Conservation (phyloP, 2,888 invertebrate genomes). For the Myopa tessellatipennis region DNA sequence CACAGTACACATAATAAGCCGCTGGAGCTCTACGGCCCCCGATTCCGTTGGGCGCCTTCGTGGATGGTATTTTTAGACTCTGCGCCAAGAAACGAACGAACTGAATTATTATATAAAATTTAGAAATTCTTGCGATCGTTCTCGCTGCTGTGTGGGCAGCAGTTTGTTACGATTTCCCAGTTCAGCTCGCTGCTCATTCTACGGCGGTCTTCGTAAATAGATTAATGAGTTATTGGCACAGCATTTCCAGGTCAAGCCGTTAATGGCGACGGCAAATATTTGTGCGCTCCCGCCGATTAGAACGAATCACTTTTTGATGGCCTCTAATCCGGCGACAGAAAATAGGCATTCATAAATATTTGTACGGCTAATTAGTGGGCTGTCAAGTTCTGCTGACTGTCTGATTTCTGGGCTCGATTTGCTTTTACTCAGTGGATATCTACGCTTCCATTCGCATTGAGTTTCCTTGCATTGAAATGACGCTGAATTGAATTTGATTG, state of each 20-base stretch:
- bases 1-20: background rate
- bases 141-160: slow-evolving; percentile 5
- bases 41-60: background rate
- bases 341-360: background rate
- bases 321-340: slow-evolving; percentile 7
- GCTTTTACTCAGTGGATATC: no score
- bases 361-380: background rate
- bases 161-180: slow-evolving; percentile 12
- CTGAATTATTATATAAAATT: background rate
- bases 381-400: no score
- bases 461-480: no score
- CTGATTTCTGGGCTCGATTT: no score
- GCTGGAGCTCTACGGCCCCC: background rate
- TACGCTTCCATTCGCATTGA: no score
- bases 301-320: slow-evolving; percentile 23
- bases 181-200: slow-evolving; percentile 7
- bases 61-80: background rate
- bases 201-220: slow-evolving; percentile 1
- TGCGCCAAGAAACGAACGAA: background rate
- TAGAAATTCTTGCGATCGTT: slow-evolving; percentile 8
- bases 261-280: background rate
- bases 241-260: slow-evolving; percentile 25
- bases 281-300: background rate
- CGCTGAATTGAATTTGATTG: no score
- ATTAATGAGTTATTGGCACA: slow-evolving; percentile 22